Conservation (phyloP, 2,797 vertebrate species). For the Notolepis coatsorum region DNA sequence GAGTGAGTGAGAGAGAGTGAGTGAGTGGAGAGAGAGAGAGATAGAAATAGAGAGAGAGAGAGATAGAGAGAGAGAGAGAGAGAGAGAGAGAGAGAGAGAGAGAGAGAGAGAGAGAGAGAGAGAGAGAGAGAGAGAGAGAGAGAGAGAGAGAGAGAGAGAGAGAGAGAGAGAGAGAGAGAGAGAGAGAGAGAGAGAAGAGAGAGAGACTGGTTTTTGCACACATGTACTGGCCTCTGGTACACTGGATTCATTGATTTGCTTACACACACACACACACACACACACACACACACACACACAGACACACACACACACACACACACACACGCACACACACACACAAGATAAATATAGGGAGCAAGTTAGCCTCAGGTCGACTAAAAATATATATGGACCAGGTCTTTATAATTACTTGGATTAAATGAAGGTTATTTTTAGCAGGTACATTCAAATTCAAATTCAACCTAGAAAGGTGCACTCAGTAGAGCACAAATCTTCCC, state of each 20-base stretch:
- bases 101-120: not conserved
- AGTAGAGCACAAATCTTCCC: too few species aligned
- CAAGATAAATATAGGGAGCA: constrained; percentile 35
- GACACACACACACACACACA: not conserved
- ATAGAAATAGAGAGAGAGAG: not conserved
- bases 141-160: constrained; percentile 31
- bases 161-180: constrained; percentile 47
- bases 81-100: constrained; percentile 57
- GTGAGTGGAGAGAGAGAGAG: not conserved
- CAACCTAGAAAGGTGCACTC: too few species aligned
- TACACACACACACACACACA: too few species aligned
- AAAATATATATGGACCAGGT: constrained; percentile 81
- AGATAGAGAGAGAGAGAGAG: constrained; percentile 20
- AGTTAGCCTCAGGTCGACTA: constrained; percentile 80
- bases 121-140: not conserved
- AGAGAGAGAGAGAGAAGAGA: not conserved
- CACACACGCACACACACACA: not conserved
- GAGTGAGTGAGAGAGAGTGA: constrained; percentile 6
- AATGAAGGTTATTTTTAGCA: constrained; percentile 79
- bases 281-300: too few species aligned
- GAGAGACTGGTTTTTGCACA: not conserved
- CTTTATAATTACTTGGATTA: constrained; percentile 82
- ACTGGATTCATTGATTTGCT: constrained; percentile 79
- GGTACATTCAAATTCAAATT: too few species aligned
- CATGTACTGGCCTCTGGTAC: constrained; percentile 62